phyloP scores from a whole-genome alignment of 2,113 vertebrate species.

The Strix aluco region DNA sequence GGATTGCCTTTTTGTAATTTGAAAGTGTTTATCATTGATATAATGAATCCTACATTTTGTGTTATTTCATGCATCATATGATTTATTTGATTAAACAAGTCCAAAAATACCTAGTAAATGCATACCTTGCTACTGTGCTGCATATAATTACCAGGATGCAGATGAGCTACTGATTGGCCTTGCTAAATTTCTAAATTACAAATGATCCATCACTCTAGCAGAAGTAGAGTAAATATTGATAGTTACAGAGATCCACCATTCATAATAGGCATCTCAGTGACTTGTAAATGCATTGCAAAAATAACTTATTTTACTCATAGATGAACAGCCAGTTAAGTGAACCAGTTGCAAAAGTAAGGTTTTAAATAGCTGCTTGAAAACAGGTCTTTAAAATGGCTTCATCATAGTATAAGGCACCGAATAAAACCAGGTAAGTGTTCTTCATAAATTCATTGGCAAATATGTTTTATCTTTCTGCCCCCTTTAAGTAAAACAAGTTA shows the following conservation, averaged over 20 bases:
- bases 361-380: background rate
- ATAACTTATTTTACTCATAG: background rate
- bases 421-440: background rate
- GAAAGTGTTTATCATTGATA: background rate
- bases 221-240: slow-evolving; percentile 48
- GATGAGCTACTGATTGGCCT: slow-evolving; percentile 39
- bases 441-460: background rate
- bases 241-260: background rate
- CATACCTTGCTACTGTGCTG: background rate
- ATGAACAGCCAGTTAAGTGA: background rate
- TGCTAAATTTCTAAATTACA: slow-evolving; percentile 14
- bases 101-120: slow-evolving; percentile 5
- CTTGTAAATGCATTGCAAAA: background rate
- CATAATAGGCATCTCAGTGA: background rate
- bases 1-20: background rate
- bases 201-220: slow-evolving; percentile 13
- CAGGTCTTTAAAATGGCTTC: background rate
- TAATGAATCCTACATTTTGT: background rate
- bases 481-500: background rate
- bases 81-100: slow-evolving; percentile 18
- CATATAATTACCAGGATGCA: background rate
- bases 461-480: background rate
- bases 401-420: background rate
- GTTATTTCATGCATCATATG: background rate
- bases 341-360: background rate